A percentile compares a stretch with the other conserved stretches of the same genome.
phyloP scores from a whole-genome alignment of 2,888 invertebrate genomes.

The Crocallis elinguaria region DNA sequence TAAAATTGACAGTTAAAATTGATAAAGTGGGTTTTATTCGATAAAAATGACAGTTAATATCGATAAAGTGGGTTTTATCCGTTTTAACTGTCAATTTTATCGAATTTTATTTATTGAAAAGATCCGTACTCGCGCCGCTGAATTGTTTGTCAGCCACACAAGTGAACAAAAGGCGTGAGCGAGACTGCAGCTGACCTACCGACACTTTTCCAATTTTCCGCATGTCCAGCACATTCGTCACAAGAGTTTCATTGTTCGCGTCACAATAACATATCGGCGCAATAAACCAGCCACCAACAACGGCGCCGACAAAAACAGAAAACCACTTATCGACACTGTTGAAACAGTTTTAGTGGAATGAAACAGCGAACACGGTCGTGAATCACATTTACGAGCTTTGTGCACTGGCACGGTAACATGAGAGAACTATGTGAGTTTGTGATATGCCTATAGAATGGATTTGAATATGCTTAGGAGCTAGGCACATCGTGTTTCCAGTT shows the following conservation, averaged over 20 bases:
- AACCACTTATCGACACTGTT: constrained; percentile 21
- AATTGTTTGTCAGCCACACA: too few species aligned
- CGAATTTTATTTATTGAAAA: too few species aligned
- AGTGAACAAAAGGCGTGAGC: neutral
- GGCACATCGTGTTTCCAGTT: too few species aligned
- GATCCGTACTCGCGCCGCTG: too few species aligned
- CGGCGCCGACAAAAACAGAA: constrained; percentile 14
- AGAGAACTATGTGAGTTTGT: neutral
- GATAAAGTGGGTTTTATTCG: too few species aligned
- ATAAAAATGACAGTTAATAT: too few species aligned
- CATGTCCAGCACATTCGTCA: constrained; percentile 17
- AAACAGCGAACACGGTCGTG: constrained; percentile 11
- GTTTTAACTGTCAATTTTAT: too few species aligned
- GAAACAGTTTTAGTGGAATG: constrained; percentile 25
- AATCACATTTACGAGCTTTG: constrained; percentile 20
- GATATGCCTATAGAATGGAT: too few species aligned
- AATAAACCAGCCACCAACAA: constrained; percentile 16
- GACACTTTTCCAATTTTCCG: constrained; percentile 15
- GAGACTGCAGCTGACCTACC: neutral
- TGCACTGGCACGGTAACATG: neutral
- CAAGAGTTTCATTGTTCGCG: constrained; percentile 24
- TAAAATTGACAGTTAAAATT: too few species aligned
- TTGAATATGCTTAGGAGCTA: too few species aligned
- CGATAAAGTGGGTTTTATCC: too few species aligned
- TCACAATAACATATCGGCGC: constrained; percentile 28